Evolutionary conservation across 2,113 vertebrate species (phyloP).

Genomic region (Laterallus jamaicensis): DNA sequence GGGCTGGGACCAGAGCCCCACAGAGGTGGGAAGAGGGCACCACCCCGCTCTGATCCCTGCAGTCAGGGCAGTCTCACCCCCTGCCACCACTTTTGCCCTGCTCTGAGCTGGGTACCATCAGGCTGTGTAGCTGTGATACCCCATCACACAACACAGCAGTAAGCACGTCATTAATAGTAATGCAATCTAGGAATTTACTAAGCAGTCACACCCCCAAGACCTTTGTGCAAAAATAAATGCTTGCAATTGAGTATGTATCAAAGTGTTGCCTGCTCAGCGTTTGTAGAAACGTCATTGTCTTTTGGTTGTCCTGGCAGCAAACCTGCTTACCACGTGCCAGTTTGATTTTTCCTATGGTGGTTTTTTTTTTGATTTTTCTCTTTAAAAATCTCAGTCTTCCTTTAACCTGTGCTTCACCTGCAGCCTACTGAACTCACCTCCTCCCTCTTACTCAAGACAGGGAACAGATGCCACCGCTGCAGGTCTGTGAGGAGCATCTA

Average conservation of each 20-base stretch:
- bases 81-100: background rate
- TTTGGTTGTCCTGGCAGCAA: background rate
- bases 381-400: background rate
- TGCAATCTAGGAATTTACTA: background rate
- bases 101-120: background rate
- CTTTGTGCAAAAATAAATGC: background rate
- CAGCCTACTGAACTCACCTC: background rate
- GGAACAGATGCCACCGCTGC: background rate
- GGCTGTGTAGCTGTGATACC: background rate
- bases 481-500: background rate
- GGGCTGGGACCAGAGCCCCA: rapidly evolving
- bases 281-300: background rate
- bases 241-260: background rate
- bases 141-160: background rate
- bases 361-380: background rate
- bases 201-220: background rate
- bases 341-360: background rate
- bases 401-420: background rate
- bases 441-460: background rate
- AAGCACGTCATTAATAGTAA: rapidly evolving
- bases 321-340: background rate
- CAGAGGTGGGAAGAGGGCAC: background rate
- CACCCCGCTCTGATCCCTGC: background rate
- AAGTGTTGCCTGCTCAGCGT: background rate
- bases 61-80: background rate